phyloP scores from a whole-genome alignment of 1,140 invertebrate species.

The Periplaneta americana region DNA sequence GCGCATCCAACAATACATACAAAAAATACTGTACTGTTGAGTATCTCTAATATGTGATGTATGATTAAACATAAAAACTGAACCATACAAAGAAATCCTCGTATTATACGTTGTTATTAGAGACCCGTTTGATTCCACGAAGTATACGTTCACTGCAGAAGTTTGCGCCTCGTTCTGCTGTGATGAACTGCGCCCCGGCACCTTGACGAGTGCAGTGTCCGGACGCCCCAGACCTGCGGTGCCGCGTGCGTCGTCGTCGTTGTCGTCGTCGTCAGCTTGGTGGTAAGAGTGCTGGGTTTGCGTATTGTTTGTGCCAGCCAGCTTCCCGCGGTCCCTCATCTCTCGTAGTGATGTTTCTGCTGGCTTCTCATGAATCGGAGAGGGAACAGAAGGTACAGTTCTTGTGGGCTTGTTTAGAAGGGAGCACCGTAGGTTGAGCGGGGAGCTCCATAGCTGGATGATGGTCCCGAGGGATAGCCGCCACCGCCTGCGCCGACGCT shows the following conservation, averaged over 20 bases:
- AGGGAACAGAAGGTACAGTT: background rate
- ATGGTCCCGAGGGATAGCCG: constrained; percentile 21
- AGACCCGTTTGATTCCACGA: background rate
- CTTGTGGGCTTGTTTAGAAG: constrained; percentile 1
- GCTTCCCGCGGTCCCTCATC: background rate
- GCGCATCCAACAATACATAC: constrained; percentile 6
- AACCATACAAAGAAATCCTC: background rate
- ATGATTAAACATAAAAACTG: background rate
- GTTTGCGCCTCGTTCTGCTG: background rate
- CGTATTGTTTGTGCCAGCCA: background rate
- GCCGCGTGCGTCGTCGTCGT: background rate
- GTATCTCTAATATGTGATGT: background rate
- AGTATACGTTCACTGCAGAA: background rate
- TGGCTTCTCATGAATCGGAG: background rate
- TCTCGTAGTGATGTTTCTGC: background rate
- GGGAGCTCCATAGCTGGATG: constrained; percentile 32
- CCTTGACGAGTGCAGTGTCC: background rate
- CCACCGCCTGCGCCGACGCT: constrained; percentile 36
- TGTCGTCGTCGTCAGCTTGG: background rate
- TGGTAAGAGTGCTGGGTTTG: background rate
- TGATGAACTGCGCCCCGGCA: background rate
- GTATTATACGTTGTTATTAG: background rate
- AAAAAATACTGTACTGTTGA: background rate
- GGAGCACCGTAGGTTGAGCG: constrained; percentile 56
- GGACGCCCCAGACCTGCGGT: background rate